A percentile compares a stretch with the other conserved stretches of the same genome.
Evolutionary conservation across 2,113 vertebrate species (phyloP).

Genomic region (Chascanopsetta lugubris): DNA sequence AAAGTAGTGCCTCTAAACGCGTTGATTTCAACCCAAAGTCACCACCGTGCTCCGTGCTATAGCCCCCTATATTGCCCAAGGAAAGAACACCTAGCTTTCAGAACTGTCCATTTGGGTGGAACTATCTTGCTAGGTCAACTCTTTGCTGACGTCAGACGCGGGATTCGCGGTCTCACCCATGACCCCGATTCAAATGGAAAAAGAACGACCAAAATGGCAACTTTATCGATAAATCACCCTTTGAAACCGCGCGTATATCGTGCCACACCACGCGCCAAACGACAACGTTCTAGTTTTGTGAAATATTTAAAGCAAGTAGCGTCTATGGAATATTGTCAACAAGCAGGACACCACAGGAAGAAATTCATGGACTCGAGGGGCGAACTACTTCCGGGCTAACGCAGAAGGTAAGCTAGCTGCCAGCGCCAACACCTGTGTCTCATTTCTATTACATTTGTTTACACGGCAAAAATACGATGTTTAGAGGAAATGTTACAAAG

Average conservation of each 20-base stretch:
- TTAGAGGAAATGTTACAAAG: neutral
- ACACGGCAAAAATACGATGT: neutral
- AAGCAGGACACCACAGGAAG: conserved; percentile 5
- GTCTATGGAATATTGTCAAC: neutral
- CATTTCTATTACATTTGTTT: neutral
- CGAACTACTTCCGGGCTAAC: conserved; percentile 45
- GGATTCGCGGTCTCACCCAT: conserved; percentile 23
- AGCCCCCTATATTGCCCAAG: too few species aligned
- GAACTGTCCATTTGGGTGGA: neutral
- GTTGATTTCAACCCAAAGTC: fast-evolving
- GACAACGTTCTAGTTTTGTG: fast-evolving
- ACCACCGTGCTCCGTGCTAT: too few species aligned
- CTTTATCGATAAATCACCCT: neutral
- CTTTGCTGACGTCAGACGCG: conserved; percentile 50
- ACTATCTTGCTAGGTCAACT: conserved; percentile 26
- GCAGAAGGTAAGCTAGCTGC: neutral
- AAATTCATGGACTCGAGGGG: neutral
- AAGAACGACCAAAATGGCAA: fast-evolving
- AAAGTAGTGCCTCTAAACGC: neutral
- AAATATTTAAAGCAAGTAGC: neutral
- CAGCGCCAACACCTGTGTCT: neutral
- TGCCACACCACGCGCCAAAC: neutral
- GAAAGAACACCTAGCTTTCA: too few species aligned
- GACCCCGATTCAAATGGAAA: conserved; percentile 23
- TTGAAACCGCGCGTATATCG: too few species aligned